Evolutionary conservation across 2,888 invertebrate genomes (phyloP).

Genomic region (Dioctria linearis): DNA sequence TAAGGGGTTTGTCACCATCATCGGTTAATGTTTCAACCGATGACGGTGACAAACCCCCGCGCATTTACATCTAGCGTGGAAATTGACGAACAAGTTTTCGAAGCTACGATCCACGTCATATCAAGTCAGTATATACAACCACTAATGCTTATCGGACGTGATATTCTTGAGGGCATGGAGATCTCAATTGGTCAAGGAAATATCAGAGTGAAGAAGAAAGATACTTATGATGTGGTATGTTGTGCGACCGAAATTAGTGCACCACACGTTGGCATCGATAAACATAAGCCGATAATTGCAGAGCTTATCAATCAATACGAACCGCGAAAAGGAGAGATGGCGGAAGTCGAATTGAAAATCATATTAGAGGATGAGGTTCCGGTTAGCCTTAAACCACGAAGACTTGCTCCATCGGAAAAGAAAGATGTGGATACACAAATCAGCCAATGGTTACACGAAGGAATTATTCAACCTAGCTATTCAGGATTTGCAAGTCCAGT

Average conservation of each 20-base stretch:
- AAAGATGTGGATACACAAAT: conserved; percentile 55
- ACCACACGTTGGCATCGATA: not conserved
- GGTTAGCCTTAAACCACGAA: not conserved
- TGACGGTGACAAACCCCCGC: no score
- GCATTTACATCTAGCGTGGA: not conserved
- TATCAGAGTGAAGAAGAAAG: not conserved
- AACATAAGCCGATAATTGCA: not conserved
- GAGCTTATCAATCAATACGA: not conserved
- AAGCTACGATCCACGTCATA: not conserved
- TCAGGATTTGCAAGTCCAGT: conserved; percentile 63
- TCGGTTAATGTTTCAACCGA: no score
- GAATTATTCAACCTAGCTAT: conserved; percentile 60
- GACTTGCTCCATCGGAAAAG: not conserved
- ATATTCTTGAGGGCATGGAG: not conserved
- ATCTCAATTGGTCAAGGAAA: not conserved
- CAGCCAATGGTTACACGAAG: conserved; percentile 59
- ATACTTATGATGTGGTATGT: not conserved
- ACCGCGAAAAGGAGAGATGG: not conserved
- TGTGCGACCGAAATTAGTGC: not conserved
- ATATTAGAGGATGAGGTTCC: not conserved
- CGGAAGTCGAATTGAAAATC: not conserved
- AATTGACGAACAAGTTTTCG: not conserved
- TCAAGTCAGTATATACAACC: not conserved
- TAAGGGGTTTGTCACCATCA: not conserved
- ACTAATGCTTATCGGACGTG: not conserved